These are phyloP conservation scores for Petroica traversi DNA, from an alignment of 2,113 vertebrate species.

Conservation along the genomic window DNA sequence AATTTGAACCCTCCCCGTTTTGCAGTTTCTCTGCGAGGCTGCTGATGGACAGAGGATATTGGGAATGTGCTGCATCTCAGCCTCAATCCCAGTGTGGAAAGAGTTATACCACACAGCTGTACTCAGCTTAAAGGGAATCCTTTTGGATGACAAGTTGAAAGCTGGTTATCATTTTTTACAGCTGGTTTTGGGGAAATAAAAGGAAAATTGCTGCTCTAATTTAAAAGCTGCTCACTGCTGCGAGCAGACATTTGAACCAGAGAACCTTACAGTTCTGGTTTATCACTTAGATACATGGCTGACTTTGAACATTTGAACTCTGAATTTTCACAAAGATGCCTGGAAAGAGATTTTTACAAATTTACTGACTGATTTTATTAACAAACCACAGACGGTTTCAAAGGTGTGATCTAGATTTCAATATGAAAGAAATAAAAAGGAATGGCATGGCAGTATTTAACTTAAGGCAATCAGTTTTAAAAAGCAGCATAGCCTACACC, in stretches of 20 bases:
- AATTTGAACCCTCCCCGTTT: background rate
- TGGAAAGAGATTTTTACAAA: background rate
- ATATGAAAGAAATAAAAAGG: background rate
- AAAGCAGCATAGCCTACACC: background rate
- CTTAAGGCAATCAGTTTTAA: background rate
- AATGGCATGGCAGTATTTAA: background rate
- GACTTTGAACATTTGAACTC: conserved; percentile 35
- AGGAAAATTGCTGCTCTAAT: conserved; percentile 30
- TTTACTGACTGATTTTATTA: background rate
- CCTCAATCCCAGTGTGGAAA: background rate
- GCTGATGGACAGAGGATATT: background rate
- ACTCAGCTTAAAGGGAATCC: conserved; percentile 4
- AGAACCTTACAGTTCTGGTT: background rate
- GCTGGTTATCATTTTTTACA: conserved; percentile 48
- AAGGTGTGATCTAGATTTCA: background rate
- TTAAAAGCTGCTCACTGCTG: conserved; percentile 21
- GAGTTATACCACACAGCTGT: background rate
- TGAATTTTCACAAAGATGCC: background rate
- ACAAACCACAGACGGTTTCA: background rate
- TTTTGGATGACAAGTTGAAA: conserved; percentile 51
- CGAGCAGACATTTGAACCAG: conserved; percentile 10
- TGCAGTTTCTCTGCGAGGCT: background rate
- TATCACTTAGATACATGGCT: background rate
- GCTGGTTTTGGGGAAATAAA: conserved; percentile 43
- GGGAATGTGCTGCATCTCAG: background rate